Base-by-base conservation (phyloP, 2,113 vertebrate genomes). In the Antigone vipio region DNA sequence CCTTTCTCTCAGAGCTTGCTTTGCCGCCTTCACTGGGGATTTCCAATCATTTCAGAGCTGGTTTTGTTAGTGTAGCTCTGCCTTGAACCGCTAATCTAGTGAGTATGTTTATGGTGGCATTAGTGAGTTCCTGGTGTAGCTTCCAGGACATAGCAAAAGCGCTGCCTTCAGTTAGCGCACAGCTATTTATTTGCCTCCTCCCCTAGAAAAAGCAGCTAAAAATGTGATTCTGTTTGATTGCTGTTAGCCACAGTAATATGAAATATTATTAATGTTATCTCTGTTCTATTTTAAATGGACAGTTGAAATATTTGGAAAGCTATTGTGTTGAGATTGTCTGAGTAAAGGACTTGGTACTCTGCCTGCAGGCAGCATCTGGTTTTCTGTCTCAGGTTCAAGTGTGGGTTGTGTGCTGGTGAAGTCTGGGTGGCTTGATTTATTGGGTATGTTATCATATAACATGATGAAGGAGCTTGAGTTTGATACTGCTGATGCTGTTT, bases 81-180 rank as follows among this genome's bases (percentile, higher is more conserved):
- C 83, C 75, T 59, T 13, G 27, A 88, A 56, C 74, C 2, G 40
- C 94, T 74, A 4, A 21, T 45, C 29, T 29, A 11, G 71, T 0
- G 0, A 29, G 30, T 50, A 7, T 2, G 0, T 55, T 77, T 32
- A 12, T n/a, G 64, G 4, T 17, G 60, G 79, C 8, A 1, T 52
- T 3, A 1, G 15, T 14, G 77, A 26, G 19, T n/a, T 91, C 45
- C 72, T 72, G 84, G 16, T 38, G 42, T 27, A 35, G 81, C 45
- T 90, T 38, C 42, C 67, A 35, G 68, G 68, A 68, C 14, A 18
- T 3, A 50, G 76, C 50, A 12, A 3, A 30, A 49, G 32, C 17
- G 30, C 53, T 50, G 76, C 72, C 55, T 79, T 64, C 27, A 6
- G 17, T 32, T 18, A 12, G 35, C 6, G 29, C 7, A 1, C 63